Conservation (phyloP, 2,113 vertebrate species). For the Aix galericulata region DNA sequence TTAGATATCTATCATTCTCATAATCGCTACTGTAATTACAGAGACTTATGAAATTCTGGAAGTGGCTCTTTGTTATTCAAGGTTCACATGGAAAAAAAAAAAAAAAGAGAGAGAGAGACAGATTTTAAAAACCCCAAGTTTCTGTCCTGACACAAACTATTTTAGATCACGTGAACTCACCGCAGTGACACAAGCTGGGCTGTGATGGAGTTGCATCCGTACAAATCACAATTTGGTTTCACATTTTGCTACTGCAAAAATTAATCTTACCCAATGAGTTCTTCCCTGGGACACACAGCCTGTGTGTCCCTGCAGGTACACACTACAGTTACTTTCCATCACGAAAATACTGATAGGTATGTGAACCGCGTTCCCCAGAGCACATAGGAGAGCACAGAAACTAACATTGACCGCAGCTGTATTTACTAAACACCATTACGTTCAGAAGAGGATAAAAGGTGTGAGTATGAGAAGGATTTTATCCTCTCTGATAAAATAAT, state of each 20-base stretch:
- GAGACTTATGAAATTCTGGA: slow-evolving; percentile 24
- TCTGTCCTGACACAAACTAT: neutral
- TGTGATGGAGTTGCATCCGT: neutral
- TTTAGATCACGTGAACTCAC: neutral
- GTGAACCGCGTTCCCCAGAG: neutral
- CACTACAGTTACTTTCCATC: neutral
- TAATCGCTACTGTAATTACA: slow-evolving; percentile 55
- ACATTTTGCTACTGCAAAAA: neutral
- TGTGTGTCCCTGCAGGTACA: neutral
- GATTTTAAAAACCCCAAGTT: neutral
- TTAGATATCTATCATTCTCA: slow-evolving; percentile 58
- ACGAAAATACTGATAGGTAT: neutral
- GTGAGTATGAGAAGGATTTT: neutral
- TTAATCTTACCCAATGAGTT: neutral
- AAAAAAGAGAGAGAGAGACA: neutral
- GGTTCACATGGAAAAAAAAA: neutral
- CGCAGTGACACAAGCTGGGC: neutral
- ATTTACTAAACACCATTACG: neutral
- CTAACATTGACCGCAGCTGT: fast-evolving
- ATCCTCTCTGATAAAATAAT: neutral
- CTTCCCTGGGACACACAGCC: neutral
- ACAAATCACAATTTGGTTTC: neutral
- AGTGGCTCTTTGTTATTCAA: neutral
- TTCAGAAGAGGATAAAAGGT: neutral
- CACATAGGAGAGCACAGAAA: fast-evolving